These are phyloP conservation scores for Haliclystus octoradiatus DNA, from an alignment of 30 jellyfish, hydroid and myxozoan genomes.

Conservation along the genomic window DNA sequence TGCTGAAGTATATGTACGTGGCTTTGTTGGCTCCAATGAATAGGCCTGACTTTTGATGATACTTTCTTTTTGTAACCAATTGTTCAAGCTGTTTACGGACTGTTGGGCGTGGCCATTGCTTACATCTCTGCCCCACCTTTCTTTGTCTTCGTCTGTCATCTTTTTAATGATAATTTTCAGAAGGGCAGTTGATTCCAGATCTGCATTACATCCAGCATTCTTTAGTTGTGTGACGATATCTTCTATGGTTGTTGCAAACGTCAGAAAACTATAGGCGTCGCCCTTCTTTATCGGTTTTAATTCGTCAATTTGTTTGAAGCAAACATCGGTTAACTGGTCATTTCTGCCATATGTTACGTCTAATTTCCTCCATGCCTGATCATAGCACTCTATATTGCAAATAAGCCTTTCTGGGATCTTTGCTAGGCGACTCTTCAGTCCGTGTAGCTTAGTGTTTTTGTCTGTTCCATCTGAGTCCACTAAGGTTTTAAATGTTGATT, in stretches of 20 bases:
- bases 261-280: background rate
- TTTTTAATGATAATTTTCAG: constrained; percentile 3
- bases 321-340: too few relatives aligned
- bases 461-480: too few relatives aligned
- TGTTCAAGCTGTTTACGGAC: constrained; percentile 23
- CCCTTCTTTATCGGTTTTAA: background rate
- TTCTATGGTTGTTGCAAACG: background rate
- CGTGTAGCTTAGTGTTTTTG: too few relatives aligned
- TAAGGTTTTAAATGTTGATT: too few relatives aligned
- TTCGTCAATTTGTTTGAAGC: too few relatives aligned
- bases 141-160: constrained; percentile 46
- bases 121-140: background rate
- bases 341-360: too few relatives aligned
- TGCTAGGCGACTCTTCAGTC: too few relatives aligned
- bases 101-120: constrained; percentile 16
- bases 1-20: too few relatives aligned
- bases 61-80: background rate
- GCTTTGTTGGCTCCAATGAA: constrained; percentile 1
- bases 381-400: too few relatives aligned
- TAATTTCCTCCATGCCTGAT: too few relatives aligned
- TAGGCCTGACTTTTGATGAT: constrained; percentile 1
- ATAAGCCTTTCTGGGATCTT: too few relatives aligned
- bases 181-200: background rate
- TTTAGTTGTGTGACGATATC: background rate
- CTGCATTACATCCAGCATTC: too few relatives aligned